Evolutionary conservation across 1,140 invertebrate species (phyloP).

Genomic region (Dinoponera quadriceps): DNA sequence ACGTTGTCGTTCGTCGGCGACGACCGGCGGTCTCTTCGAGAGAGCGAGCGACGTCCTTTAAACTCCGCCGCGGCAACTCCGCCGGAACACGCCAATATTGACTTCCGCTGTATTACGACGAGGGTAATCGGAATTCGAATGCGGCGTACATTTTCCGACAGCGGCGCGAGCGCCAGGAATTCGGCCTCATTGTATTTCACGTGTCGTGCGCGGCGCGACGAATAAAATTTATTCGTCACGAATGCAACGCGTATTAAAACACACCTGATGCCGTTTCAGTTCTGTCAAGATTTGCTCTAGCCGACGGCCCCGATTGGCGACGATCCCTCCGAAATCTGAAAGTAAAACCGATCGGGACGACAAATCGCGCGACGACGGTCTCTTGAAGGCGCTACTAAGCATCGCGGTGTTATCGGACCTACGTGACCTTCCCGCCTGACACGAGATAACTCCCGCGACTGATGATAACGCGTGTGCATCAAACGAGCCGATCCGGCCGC

Average conservation of each 20-base stretch:
- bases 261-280: too few species aligned
- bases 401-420: constrained; percentile 41
- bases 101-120: constrained; percentile 58
- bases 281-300: too few species aligned
- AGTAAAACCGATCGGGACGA: neutral
- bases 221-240: constrained; percentile 45
- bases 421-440: constrained; percentile 35
- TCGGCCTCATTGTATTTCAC: constrained; percentile 32
- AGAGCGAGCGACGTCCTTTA: constrained; percentile 52
- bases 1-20: neutral
- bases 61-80: constrained; percentile 49
- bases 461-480: constrained; percentile 65
- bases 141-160: constrained; percentile 49
- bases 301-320: too few species aligned
- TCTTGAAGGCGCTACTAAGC: constrained; percentile 4
- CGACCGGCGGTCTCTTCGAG: neutral
- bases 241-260: constrained; percentile 20
- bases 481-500: constrained; percentile 61
- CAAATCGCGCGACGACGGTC: neutral
- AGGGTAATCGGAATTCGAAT: constrained; percentile 53
- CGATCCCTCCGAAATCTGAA: neutral
- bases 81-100: constrained; percentile 58
- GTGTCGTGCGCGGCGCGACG: neutral
- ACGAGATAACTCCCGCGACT: constrained; percentile 49
- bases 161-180: constrained; percentile 37